Conservation (phyloP, 2,113 vertebrate species). For the Sapayoa aenigma region DNA sequence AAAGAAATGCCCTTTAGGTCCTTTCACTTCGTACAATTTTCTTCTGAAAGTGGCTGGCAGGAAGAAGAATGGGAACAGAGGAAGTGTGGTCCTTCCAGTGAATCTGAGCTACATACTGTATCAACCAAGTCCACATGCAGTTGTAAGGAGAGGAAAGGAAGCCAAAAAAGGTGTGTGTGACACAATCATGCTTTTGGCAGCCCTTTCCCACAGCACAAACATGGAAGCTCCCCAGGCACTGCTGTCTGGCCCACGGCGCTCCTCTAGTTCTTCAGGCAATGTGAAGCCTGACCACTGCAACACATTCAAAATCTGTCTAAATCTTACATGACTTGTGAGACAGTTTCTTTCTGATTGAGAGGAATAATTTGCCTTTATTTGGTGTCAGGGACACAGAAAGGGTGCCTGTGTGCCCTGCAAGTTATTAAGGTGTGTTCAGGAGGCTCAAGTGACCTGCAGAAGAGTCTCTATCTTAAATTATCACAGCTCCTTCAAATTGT, state of each 20-base stretch:
- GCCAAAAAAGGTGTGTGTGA: fast-evolving
- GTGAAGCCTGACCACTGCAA: neutral
- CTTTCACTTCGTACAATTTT: neutral
- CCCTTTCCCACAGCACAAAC: neutral
- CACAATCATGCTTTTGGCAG: neutral
- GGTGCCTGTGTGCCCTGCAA: fast-evolving
- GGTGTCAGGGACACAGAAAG: neutral
- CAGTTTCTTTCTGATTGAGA: neutral
- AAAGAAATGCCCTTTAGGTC: neutral
- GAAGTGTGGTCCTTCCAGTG: neutral
- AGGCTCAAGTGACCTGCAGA: neutral
- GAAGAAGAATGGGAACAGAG: neutral
- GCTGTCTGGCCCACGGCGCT: neutral
- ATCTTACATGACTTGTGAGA: neutral
- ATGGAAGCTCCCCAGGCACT: neutral
- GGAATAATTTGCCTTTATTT: neutral
- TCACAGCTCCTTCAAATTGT: neutral
- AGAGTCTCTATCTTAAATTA: neutral
- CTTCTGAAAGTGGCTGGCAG: neutral
- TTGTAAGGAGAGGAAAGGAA: neutral
- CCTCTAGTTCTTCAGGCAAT: neutral
- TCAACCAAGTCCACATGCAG: neutral
- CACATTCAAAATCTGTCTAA: neutral
- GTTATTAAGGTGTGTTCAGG: neutral
- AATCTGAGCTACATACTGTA: neutral